Evolutionary conservation across 37 sponge, comb jelly and placozoan species (phyloP), one percentile per base, ranked within the genome.

Genomic region (Diacarnus erythraeanus): DNA sequence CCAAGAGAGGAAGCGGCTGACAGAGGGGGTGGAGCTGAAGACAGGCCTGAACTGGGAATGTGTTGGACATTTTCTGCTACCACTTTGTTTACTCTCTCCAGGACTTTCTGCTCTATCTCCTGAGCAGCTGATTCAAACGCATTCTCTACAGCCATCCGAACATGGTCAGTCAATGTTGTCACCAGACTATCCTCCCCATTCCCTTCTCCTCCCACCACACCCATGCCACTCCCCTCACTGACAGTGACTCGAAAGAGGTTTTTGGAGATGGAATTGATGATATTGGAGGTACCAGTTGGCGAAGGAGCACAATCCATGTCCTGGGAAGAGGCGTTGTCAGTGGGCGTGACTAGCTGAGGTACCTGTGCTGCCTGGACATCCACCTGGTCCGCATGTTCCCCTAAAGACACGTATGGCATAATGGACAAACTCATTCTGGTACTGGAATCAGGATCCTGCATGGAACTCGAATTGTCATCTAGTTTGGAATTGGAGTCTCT

Each of bases 271-370:
- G 18, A 41, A 2, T 34, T 9, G 18, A 38, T 17, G 39, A 26
- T 3, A 42, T 21, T 30, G 22, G 57, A 74, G 23, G 75, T 9
- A 21, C 25, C 34, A 22, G 59, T 57, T 10, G 61, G 61, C 0
- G 61, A 76, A 3, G 58, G 38, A 38, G 21, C 61, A 23, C 61
- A 38, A 59, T 35, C 59, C 61, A 38, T 65, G 29, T 65, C 66
- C 31, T 65, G 66, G 30, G 66, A 25, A 31, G 76, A 21, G 75
- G 41, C 44, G 18, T 1, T n/a, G 72, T 6, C 3, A 3, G 44
- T 26, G n/a, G n/a, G n/a, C n/a, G n/a, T n/a, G n/a, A n/a, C n/a
- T n/a, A n/a, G 26, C 27, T n/a, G 26, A 25, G 34, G 42, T 2
- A 38, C 18, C 27, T 72, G 38, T 39, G n/a, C n/a, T n/a, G n/a